phyloP scores from a whole-genome alignment of 2,888 invertebrate species.

The Agrenia bidenticulata region DNA sequence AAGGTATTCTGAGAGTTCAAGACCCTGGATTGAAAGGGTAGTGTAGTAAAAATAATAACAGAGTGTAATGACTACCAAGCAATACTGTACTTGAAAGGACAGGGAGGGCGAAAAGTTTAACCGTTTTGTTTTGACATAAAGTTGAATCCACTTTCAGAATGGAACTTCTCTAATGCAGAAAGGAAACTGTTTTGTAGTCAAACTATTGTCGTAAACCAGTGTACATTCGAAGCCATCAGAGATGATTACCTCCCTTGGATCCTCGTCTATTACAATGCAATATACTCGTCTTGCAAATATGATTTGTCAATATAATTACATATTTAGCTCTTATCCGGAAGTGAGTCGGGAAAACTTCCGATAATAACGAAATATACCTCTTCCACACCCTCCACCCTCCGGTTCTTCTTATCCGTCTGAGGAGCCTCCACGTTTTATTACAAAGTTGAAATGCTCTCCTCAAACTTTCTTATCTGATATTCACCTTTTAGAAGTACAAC shows the following conservation, averaged over 20 bases:
- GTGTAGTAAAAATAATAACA: conserved; percentile 22
- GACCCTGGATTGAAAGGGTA: background rate
- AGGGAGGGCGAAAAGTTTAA: background rate
- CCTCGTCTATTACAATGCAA: background rate
- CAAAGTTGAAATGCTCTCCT: too few relatives aligned
- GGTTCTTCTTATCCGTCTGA: too few relatives aligned
- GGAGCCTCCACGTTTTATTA: too few relatives aligned
- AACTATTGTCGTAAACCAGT: conserved; percentile 8
- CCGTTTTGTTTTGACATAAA: conserved; percentile 11
- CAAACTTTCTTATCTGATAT: too few relatives aligned
- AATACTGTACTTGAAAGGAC: background rate
- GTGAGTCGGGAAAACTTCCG: too few relatives aligned
- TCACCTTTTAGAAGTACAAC: too few relatives aligned
- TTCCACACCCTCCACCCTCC: too few relatives aligned
- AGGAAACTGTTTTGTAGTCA: background rate
- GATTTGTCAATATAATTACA: conserved; percentile 7
- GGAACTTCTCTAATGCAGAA: background rate
- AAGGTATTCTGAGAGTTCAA: background rate
- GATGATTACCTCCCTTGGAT: conserved; percentile 5
- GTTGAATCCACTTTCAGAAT: background rate
- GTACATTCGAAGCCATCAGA: background rate
- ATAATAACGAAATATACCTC: too few relatives aligned
- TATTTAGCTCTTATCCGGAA: too few relatives aligned
- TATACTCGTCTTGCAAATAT: background rate
- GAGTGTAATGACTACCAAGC: background rate